Evolutionary conservation across 2,797 vertebrate species (phyloP).

Genomic region (Paramormyrops hopkinsi): DNA sequence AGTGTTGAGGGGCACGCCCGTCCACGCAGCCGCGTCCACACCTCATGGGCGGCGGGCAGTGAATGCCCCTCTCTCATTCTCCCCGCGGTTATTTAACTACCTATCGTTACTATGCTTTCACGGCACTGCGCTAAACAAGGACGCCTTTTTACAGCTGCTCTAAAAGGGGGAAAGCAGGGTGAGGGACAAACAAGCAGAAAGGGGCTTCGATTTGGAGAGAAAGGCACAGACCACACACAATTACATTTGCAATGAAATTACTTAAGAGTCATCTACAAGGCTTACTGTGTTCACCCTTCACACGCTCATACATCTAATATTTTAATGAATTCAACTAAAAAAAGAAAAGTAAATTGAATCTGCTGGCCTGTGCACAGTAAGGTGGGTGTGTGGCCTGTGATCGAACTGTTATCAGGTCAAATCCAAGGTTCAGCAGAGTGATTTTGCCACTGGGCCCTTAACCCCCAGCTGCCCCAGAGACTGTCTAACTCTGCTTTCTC

Average conservation of each 20-base stretch:
- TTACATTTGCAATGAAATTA: neutral
- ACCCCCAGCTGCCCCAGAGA: neutral
- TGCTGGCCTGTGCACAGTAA: neutral
- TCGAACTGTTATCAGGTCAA: neutral
- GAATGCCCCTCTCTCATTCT: neutral
- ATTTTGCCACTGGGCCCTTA: neutral
- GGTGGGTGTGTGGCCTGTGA: neutral
- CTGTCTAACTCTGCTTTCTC: neutral
- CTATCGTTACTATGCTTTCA: neutral
- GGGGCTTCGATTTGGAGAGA: neutral
- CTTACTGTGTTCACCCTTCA: neutral
- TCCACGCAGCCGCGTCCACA: slow-evolving; percentile 24
- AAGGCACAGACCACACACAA: neutral
- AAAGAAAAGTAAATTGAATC: neutral
- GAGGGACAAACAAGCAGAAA: neutral
- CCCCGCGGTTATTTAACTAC: neutral
- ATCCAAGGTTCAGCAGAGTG: neutral
- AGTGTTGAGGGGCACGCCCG: slow-evolving; percentile 6
- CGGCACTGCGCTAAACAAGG: neutral
- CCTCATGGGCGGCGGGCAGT: neutral
- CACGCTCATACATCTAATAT: neutral
- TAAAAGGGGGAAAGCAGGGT: neutral
- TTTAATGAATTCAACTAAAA: neutral
- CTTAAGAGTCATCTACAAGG: neutral
- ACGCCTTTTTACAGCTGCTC: neutral